These are phyloP conservation scores for Castor canadensis DNA, from an alignment of 2,113 vertebrate genomes.

Conservation along the genomic window DNA sequence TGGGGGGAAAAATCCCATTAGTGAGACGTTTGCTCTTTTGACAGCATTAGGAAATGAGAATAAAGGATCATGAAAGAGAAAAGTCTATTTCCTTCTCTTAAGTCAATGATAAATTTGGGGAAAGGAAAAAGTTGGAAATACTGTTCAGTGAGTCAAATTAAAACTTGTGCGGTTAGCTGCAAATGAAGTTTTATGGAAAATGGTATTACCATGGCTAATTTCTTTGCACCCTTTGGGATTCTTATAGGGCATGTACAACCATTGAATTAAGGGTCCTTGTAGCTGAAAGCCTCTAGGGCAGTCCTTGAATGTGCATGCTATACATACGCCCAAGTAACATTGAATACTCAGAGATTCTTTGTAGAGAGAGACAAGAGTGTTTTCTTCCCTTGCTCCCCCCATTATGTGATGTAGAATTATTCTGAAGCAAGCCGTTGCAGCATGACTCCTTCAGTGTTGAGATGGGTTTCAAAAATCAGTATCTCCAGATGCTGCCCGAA, in stretches of 20 bases:
- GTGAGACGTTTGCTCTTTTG: not conserved
- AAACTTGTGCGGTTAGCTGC: not conserved
- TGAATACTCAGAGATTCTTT: not conserved
- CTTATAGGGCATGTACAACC: not conserved
- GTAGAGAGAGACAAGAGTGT: not conserved
- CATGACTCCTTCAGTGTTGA: too few species aligned
- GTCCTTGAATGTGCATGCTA: not conserved
- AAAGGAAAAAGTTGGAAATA: not conserved
- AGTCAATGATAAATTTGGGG: not conserved
- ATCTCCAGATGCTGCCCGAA: not conserved
- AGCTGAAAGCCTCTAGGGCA: not conserved
- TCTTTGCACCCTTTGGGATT: not conserved
- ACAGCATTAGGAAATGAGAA: not conserved
- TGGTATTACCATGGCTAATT: not conserved
- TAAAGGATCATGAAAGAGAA: not conserved
- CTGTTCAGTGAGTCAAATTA: not conserved
- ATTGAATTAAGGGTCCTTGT: not conserved
- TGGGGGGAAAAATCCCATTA: not conserved
- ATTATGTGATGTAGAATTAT: not conserved
- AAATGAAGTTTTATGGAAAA: not conserved
- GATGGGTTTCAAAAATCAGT: not conserved
- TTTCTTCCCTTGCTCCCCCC: not conserved
- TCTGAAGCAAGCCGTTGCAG: too few species aligned
- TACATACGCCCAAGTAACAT: not conserved
- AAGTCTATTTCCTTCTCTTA: not conserved